These are phyloP conservation scores for Novumbra hubbsi DNA, from an alignment of 2,797 vertebrate species.

Conservation along the genomic window DNA sequence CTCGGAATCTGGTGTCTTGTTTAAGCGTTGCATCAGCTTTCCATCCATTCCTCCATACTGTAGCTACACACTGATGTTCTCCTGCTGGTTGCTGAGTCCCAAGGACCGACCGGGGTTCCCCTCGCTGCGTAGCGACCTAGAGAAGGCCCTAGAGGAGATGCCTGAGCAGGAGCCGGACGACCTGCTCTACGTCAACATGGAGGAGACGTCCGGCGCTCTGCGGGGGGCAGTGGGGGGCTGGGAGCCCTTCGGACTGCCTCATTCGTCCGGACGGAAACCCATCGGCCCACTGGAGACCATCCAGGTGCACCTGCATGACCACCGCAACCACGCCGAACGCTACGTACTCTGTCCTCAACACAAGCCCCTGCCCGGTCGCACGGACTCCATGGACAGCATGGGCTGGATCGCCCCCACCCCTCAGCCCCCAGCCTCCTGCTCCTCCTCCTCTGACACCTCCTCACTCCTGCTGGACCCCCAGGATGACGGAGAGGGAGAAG, in stretches of 20 bases:
- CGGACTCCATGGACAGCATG: slow-evolving; percentile 51
- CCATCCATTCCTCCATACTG: neutral
- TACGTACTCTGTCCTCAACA: slow-evolving; percentile 78
- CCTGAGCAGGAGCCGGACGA: slow-evolving; percentile 72
- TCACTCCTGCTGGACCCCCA: slow-evolving; percentile 15
- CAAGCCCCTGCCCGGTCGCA: slow-evolving; percentile 50
- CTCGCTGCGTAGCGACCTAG: slow-evolving; percentile 68
- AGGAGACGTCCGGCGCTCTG: slow-evolving; percentile 59
- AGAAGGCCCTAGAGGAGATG: slow-evolving; percentile 72
- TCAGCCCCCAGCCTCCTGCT: slow-evolving; percentile 24
- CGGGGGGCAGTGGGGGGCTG: slow-evolving; percentile 73
- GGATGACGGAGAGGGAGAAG: slow-evolving; percentile 11
- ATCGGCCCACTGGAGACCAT: slow-evolving; percentile 49
- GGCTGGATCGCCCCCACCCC: slow-evolving; percentile 27
- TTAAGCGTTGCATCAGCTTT: neutral
- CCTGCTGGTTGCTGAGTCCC: slow-evolving; percentile 77
- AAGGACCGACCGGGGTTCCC: slow-evolving; percentile 74
- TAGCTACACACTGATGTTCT: slow-evolving; percentile 79
- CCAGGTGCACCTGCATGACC: slow-evolving; percentile 62
- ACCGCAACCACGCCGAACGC: slow-evolving; percentile 46
- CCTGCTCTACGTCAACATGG: slow-evolving; percentile 83
- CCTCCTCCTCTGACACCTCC: slow-evolving; percentile 25
- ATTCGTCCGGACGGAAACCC: slow-evolving; percentile 49
- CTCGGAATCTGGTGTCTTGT: neutral
- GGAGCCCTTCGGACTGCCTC: slow-evolving; percentile 30